Percentiles rank a stretch among this genome's conserved stretches.
Conservation (phyloP, 2,888 invertebrate species). For the Cantharis flavilabris region DNA sequence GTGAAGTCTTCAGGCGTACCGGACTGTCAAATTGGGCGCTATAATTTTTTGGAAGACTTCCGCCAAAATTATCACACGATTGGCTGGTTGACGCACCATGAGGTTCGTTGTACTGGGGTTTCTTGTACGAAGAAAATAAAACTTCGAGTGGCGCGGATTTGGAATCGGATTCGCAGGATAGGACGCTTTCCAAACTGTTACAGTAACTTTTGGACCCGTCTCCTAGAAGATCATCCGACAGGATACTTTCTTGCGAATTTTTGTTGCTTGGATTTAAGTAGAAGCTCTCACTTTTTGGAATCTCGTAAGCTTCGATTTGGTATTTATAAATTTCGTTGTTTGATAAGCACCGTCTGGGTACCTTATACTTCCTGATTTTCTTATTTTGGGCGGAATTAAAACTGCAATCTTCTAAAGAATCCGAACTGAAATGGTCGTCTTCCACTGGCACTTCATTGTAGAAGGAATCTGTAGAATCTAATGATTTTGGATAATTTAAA, state of each 20-base stretch:
- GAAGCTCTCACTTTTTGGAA: slow-evolving; percentile 76
- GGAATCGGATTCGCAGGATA: slow-evolving; percentile 79
- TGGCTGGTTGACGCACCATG: slow-evolving; percentile 7
- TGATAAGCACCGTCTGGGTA: slow-evolving; percentile 72
- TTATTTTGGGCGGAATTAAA: slow-evolving; percentile 47
- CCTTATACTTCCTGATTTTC: slow-evolving; percentile 53
- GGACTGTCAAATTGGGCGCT: slow-evolving; percentile 1
- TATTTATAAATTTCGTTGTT: slow-evolving; percentile 74
- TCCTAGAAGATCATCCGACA: slow-evolving; percentile 69
- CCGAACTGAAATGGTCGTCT: slow-evolving; percentile 77
- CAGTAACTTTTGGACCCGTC: slow-evolving; percentile 63
- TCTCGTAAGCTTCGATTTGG: slow-evolving; percentile 44
- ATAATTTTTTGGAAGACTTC: slow-evolving; percentile 44
- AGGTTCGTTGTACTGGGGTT: slow-evolving; percentile 3
- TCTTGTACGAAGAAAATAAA: slow-evolving; percentile 59
- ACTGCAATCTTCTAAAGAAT: slow-evolving; percentile 76
- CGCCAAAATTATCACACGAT: slow-evolving; percentile 34
- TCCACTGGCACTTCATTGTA: slow-evolving; percentile 55
- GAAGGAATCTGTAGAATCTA: not conserved
- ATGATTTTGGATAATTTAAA: not conserved
- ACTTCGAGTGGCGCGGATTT: slow-evolving; percentile 79
- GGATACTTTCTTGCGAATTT: slow-evolving; percentile 77
- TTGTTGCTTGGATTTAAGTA: slow-evolving; percentile 72
- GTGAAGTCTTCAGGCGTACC: slow-evolving; percentile 43
- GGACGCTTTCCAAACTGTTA: slow-evolving; percentile 78